Percentiles rank a stretch among this genome's conserved stretches.
Evolutionary conservation across 2,888 invertebrate species (phyloP).

Genomic region (Phaedon cochleariae): DNA sequence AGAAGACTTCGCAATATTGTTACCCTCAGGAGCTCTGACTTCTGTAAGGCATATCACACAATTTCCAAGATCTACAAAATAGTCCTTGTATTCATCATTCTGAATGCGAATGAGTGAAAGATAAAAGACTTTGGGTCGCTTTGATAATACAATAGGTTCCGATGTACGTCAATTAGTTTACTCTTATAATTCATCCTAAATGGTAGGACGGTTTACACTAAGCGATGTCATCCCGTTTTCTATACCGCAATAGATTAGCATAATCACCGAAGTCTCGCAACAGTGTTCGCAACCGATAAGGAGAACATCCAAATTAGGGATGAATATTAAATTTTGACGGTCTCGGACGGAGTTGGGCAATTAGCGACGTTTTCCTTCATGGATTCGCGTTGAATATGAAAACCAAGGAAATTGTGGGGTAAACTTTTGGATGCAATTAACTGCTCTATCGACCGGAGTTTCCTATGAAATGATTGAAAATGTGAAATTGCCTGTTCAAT

Average conservation of each 20-base stretch:
- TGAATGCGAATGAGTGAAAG: no score
- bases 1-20: no score
- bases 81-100: no score
- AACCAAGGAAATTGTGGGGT: not conserved
- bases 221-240: slow-evolving; percentile 36
- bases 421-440: not conserved
- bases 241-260: slow-evolving; percentile 44
- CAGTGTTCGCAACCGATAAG: slow-evolving; percentile 47
- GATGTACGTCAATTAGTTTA: not conserved
- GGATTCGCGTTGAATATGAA: not conserved
- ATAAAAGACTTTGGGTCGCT: no score
- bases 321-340: slow-evolving; percentile 39
- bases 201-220: slow-evolving; percentile 36
- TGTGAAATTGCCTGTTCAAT: no score
- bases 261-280: slow-evolving; percentile 45
- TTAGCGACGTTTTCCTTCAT: slow-evolving; percentile 8
- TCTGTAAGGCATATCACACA: no score
- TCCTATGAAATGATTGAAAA: no score
- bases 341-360: slow-evolving; percentile 11
- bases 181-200: slow-evolving; percentile 36
- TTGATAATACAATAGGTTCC: no score
- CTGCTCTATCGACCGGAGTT: no score
- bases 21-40: no score
- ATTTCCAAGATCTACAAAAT: no score
- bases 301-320: slow-evolving; percentile 40